phyloP scores from a whole-genome alignment of 2,888 invertebrate species.

The Adelphocoris suturalis region DNA sequence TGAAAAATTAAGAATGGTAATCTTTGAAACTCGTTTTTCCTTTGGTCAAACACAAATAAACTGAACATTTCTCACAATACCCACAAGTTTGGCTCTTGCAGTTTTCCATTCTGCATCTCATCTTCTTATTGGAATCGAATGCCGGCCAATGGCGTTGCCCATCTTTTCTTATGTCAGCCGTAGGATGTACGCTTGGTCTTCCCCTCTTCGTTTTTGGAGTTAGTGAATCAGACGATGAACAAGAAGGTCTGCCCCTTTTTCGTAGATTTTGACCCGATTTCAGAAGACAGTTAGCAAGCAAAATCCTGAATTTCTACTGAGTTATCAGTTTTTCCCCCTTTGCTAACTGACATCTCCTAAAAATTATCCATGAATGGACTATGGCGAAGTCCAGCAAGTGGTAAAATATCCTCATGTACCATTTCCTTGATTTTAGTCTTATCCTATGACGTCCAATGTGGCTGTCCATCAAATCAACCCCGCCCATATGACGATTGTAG shows the following conservation, averaged over 20 bases:
- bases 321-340: neutral
- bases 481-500: too few species aligned
- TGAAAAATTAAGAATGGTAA: neutral
- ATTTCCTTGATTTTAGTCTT: constrained; percentile 14
- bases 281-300: neutral
- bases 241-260: neutral
- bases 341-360: neutral
- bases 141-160: neutral
- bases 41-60: neutral
- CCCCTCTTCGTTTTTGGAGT: neutral
- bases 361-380: neutral
- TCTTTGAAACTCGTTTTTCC: neutral
- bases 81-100: constrained; percentile 20
- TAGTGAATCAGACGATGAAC: neutral
- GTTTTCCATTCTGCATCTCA: neutral
- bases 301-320: neutral
- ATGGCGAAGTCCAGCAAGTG: constrained; percentile 3
- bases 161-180: neutral
- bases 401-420: constrained; percentile 12
- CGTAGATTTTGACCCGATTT: neutral
- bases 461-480: too few species aligned
- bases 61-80: neutral
- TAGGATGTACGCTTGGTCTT: neutral
- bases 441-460: neutral
- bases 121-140: constrained; percentile 11